Evolutionary conservation across 2,888 invertebrate species (phyloP).

Genomic region (Ctenicera cuprea): DNA sequence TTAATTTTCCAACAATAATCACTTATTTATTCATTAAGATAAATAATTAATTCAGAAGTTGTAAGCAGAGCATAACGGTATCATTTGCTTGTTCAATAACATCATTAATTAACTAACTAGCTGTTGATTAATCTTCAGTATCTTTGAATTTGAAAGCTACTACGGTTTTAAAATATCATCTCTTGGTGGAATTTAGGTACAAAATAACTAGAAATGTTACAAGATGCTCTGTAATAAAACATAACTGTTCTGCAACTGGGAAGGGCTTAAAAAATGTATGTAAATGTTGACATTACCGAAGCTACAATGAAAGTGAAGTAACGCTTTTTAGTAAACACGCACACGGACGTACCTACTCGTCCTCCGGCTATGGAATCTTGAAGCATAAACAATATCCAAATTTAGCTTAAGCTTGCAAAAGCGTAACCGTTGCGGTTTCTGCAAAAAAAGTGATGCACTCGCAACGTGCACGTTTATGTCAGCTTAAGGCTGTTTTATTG

Average conservation of each 20-base stretch:
- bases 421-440: neutral
- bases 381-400: conserved; percentile 6
- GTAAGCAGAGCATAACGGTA: neutral
- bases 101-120: conserved; percentile 1
- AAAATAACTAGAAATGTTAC: neutral
- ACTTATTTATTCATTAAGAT: neutral
- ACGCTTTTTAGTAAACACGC: neutral
- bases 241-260: neutral
- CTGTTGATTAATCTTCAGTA: neutral
- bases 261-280: conserved; percentile 2
- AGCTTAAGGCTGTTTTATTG: too few species aligned
- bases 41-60: neutral
- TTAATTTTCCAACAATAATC: neutral
- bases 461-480: too few species aligned
- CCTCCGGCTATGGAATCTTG: conserved; percentile 15
- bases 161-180: neutral
- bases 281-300: conserved; percentile 8
- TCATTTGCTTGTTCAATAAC: neutral
- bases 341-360: neutral
- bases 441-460: neutral
- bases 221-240: neutral
- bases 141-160: neutral
- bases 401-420: conserved; percentile 5
- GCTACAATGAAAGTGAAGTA: conserved; percentile 13
- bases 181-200: neutral